Evolutionary conservation across 1,140 invertebrate genomes (phyloP), one percentile per base, ranked within the genome.

Genomic region (Thaumatotibia leucotreta): DNA sequence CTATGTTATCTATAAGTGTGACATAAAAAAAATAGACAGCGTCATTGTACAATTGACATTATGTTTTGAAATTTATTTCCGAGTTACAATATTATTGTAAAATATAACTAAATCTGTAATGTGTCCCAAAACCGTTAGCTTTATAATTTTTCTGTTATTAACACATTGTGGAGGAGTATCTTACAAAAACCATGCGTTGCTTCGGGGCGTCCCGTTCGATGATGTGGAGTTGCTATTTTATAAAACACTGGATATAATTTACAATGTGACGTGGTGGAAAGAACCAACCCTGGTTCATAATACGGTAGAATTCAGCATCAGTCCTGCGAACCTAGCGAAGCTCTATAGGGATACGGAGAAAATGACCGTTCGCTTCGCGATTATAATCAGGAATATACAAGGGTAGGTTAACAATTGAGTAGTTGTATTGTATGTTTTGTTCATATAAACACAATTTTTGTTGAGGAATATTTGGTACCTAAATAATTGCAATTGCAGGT

Each of bases 131-230:
- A 58, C n/a, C 29, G 22, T 11, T 45, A 1, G 14, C 6, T 45
- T 20, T 8, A 22, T 35, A 27, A 27, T 45, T 29, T 10, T 66
- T 20, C 24, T 35, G 5, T 49, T 58, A 8, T 0, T 45, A 20
- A 45, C 17, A 8, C 1, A 4, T n/a, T 58, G 52, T 29, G 24
- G 29, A 10, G 23, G 75, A 52, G 81, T 70, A 64, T 79, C 73
- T 32, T 87, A 85, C 61, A 0, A 71, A 22, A 87, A 87, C 32
- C 80, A 83, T 9, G 80, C 82, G 1, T 64, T 87, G 11, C 84
- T 69, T 27, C 75, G 83, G 50, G 82, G 70, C 0, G 79, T 82
- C 29, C 85, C 85, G 4, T 70, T 77, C 0, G 75, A 67, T 24
- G 66, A 71, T 0, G 24, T 54, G 3, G 74, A 88, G 52, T 67